Conservation (phyloP, 2,113 vertebrate genomes). For the Macrotus californicus region DNA sequence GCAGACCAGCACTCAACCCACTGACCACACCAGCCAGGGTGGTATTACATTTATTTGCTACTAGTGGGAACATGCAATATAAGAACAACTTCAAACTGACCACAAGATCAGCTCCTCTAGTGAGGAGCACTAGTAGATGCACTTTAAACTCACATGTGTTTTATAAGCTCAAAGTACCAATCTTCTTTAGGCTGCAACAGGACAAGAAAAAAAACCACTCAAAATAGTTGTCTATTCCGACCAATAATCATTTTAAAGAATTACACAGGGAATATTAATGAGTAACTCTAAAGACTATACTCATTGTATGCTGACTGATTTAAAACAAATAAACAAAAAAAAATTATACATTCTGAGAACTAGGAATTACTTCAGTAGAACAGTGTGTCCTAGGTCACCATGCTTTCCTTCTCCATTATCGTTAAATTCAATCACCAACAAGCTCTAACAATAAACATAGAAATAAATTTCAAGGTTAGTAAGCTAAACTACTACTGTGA, state of each 20-base stretch:
- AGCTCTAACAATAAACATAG: slow-evolving; percentile 70
- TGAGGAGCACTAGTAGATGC: neutral
- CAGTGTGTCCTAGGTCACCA: slow-evolving; percentile 70
- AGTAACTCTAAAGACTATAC: slow-evolving; percentile 37
- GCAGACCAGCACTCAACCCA: too few species aligned
- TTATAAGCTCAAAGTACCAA: neutral
- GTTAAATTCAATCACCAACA: slow-evolving; percentile 73
- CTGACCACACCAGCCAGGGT: too few species aligned
- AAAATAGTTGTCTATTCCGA: neutral
- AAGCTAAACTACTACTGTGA: slow-evolving; percentile 65
- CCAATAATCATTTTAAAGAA: neutral
- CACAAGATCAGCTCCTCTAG: neutral
- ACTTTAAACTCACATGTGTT: neutral
- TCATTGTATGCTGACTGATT: slow-evolving; percentile 68
- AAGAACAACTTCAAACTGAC: neutral
- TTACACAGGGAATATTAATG: slow-evolving; percentile 67
- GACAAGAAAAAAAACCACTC: neutral
- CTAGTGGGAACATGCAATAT: neutral
- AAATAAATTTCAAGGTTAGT: slow-evolving; percentile 69
- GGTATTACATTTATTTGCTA: neutral
- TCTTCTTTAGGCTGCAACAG: neutral
- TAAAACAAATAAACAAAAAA: slow-evolving; percentile 58
- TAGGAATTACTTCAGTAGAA: slow-evolving; percentile 71
- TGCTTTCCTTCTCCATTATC: slow-evolving; percentile 70
- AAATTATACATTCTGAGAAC: slow-evolving; percentile 60